Conservation (phyloP, 1,140 invertebrate species). For the Drosophila fuyamai region DNA sequence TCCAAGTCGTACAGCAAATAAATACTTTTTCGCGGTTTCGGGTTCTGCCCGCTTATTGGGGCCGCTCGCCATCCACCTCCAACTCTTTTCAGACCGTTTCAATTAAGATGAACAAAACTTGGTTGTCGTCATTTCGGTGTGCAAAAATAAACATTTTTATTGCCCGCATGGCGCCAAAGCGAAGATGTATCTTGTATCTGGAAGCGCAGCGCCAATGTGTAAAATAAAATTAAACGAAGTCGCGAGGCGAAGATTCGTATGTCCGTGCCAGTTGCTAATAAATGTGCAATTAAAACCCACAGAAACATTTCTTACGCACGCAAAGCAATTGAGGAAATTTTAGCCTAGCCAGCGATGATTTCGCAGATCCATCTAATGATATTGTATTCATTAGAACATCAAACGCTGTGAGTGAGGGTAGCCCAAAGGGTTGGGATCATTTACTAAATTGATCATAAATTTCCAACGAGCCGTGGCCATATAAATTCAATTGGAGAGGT, state of each 20-base stretch:
- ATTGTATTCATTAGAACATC: conserved; percentile 51
- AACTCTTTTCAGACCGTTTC: conserved; percentile 42
- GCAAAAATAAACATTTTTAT: conserved; percentile 77
- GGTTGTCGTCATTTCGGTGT: conserved; percentile 59
- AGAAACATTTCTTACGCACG: conserved; percentile 60
- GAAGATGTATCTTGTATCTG: conserved; percentile 50
- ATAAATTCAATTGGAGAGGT: conserved; percentile 25
- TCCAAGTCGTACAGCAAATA: background rate
- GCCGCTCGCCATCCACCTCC: conserved; percentile 19
- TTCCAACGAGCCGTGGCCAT: conserved; percentile 44
- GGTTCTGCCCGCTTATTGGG: conserved; percentile 26
- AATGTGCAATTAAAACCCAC: conserved; percentile 63
- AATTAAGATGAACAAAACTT: conserved; percentile 66
- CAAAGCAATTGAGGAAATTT: conserved; percentile 55
- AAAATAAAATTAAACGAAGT: conserved; percentile 42
- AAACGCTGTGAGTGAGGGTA: conserved; percentile 50
- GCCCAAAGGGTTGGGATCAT: conserved; percentile 45
- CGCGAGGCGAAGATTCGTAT: conserved; percentile 37
- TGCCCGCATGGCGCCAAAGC: conserved; percentile 67
- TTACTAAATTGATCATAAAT: conserved; percentile 61
- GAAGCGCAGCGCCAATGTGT: conserved; percentile 40
- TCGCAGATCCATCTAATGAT: conserved; percentile 19
- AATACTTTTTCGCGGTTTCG: conserved; percentile 16
- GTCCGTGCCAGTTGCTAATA: conserved; percentile 65
- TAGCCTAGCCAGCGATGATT: conserved; percentile 23